Evolutionary conservation across 2,888 invertebrate species (phyloP).

Genomic region (Sympetrum striolatum): DNA sequence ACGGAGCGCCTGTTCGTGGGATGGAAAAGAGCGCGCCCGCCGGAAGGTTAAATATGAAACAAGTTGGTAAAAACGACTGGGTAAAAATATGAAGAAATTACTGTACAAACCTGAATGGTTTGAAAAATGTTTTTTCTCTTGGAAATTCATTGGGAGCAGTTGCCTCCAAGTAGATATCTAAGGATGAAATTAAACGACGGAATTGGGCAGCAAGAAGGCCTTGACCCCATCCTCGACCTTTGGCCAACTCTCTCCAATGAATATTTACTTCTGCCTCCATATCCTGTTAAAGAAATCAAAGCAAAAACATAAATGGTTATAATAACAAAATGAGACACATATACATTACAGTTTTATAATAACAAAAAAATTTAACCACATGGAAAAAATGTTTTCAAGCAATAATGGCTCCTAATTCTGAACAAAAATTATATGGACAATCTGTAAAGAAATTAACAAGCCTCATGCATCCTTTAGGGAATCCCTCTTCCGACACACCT

Average conservation of each 20-base stretch:
- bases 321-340: too few relatives aligned
- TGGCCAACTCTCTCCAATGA: slow-evolving; percentile 59
- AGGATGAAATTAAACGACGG: slow-evolving; percentile 77
- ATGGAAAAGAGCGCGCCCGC: too few relatives aligned
- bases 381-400: too few relatives aligned
- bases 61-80: not conserved
- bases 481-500: too few relatives aligned
- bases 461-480: too few relatives aligned
- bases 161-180: slow-evolving; percentile 88
- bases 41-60: not conserved
- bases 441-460: too few relatives aligned
- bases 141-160: slow-evolving; percentile 68
- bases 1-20: too few relatives aligned
- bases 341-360: too few relatives aligned
- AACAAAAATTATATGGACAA: too few relatives aligned
- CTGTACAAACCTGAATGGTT: slow-evolving; percentile 64
- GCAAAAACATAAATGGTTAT: too few relatives aligned
- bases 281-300: slow-evolving; percentile 60
- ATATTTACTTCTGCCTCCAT: slow-evolving; percentile 78
- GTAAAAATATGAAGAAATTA: not conserved
- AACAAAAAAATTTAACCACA: too few relatives aligned
- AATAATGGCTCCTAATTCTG: too few relatives aligned
- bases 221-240: slow-evolving; percentile 57
- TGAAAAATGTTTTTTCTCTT: slow-evolving; percentile 82
- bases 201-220: slow-evolving; percentile 79